Conservation (phyloP, 1,140 invertebrate genomes). For the Pseudomyrmex pallidus region DNA sequence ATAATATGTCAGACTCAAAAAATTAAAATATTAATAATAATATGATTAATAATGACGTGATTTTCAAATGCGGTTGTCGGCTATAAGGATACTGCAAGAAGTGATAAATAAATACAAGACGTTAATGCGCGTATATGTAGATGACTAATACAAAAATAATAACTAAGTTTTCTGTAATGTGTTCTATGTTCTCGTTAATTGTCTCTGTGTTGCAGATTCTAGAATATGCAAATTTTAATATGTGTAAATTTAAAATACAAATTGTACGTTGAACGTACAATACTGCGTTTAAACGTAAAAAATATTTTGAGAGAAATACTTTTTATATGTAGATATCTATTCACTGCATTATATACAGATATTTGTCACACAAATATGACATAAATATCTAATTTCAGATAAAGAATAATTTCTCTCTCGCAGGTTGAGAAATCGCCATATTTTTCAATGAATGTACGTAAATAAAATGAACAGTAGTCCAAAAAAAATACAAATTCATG, state of each 20-base stretch:
- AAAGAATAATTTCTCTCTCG: background rate
- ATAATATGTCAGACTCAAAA: background rate
- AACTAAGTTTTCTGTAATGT: slow-evolving; percentile 32
- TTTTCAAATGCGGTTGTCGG: slow-evolving; percentile 64
- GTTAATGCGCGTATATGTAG: slow-evolving; percentile 43
- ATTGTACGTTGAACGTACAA: slow-evolving; percentile 4
- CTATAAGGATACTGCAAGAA: slow-evolving; percentile 58
- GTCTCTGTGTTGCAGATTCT: slow-evolving; percentile 48
- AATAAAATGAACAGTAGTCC: slow-evolving; percentile 42
- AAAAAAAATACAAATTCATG: slow-evolving; percentile 40
- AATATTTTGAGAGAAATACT: background rate
- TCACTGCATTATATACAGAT: background rate
- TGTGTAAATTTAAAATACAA: slow-evolving; percentile 36
- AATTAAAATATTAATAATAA: background rate
- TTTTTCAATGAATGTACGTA: slow-evolving; percentile 39
- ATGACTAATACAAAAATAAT: slow-evolving; percentile 60
- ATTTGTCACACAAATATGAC: background rate
- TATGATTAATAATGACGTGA: slow-evolving; percentile 49
- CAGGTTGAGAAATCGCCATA: too few relatives aligned
- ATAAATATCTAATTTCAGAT: slow-evolving; percentile 1
- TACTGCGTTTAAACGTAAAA: slow-evolving; percentile 32
- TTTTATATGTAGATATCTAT: background rate
- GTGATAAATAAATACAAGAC: slow-evolving; percentile 71
- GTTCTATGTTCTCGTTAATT: slow-evolving; percentile 35
- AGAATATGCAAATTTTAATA: slow-evolving; percentile 28